Conservation (phyloP, 2,888 invertebrate genomes). For the Dendrolimus pini region DNA sequence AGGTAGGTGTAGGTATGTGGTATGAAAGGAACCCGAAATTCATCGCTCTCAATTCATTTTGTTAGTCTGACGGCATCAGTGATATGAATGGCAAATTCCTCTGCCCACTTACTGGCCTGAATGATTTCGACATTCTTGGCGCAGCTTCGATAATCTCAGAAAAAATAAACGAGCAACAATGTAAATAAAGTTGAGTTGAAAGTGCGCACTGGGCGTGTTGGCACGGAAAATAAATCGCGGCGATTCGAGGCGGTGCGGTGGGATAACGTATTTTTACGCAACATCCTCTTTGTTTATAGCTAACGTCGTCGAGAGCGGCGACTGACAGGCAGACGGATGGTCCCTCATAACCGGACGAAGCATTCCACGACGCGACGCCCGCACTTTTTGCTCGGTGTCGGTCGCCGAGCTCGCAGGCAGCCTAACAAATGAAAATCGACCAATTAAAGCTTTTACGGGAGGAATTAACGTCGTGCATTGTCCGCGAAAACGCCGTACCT, state of each 20-base stretch:
- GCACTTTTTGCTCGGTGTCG: conserved; percentile 64
- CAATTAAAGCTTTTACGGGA: conserved; percentile 67
- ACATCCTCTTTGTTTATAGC: conserved; percentile 68
- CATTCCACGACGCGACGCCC: conserved; percentile 61
- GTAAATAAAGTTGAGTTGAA: conserved; percentile 63
- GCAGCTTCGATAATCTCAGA: conserved; percentile 66
- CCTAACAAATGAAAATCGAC: conserved; percentile 45
- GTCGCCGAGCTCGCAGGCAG: conserved; percentile 26
- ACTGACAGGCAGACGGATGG: conserved; percentile 51
- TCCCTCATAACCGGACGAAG: conserved; percentile 63
- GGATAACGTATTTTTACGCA: conserved; percentile 73
- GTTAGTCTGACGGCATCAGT: conserved; percentile 40
- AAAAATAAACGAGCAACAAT: conserved; percentile 62
- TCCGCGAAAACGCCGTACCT: conserved; percentile 27
- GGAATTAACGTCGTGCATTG: conserved; percentile 60
- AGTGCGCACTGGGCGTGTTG: conserved; percentile 40
- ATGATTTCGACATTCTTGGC: conserved; percentile 77
- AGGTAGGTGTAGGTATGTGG: too few relatives aligned
- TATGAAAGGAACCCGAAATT: background rate
- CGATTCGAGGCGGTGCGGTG: conserved; percentile 42
- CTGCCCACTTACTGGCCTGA: conserved; percentile 73
- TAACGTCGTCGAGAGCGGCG: conserved; percentile 29
- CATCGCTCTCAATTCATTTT: background rate
- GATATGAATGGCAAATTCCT: conserved; percentile 74
- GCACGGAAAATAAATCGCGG: conserved; percentile 62